Evolutionary conservation across 2,797 vertebrate species (phyloP).

Genomic region (Malacoctenus gilli): DNA sequence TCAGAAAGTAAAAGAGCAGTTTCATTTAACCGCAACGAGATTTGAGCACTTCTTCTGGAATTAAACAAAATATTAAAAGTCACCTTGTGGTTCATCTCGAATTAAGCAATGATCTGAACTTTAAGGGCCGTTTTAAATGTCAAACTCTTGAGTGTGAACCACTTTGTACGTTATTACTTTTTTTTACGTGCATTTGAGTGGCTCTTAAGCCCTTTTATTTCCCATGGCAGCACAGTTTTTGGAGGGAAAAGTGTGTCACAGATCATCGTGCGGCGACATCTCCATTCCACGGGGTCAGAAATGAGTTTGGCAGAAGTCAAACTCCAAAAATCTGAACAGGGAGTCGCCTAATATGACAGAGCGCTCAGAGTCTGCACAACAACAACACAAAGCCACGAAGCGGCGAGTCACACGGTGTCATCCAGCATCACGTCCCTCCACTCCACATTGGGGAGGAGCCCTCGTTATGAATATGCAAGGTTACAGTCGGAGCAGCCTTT

Average conservation of each 20-base stretch:
- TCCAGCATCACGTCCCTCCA: slow-evolving; percentile 39
- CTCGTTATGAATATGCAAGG: slow-evolving; percentile 63
- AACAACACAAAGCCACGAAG: slow-evolving; percentile 17
- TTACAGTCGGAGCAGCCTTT: slow-evolving; percentile 54
- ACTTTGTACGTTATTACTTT: not conserved
- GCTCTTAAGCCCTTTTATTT: not conserved
- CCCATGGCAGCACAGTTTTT: not conserved
- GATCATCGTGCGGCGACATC: not conserved
- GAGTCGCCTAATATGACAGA: not conserved
- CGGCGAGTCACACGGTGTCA: slow-evolving; percentile 37
- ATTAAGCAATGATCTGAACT: not conserved
- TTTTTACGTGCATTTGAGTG: not conserved
- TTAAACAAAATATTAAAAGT: not conserved
- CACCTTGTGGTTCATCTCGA: not conserved
- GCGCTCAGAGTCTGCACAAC: slow-evolving; percentile 5
- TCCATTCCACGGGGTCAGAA: not conserved
- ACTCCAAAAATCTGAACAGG: not conserved
- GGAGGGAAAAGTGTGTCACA: not conserved
- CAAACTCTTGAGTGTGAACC: not conserved
- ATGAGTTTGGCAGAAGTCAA: not conserved
- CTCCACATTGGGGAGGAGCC: slow-evolving; percentile 31
- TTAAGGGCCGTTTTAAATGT: slow-evolving; percentile 3
- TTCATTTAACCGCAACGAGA: not conserved
- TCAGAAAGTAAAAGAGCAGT: not conserved
- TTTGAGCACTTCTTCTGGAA: not conserved